Percentiles rank a stretch among this genome's conserved stretches.
phyloP scores from a whole-genome alignment of 2,888 invertebrate species.

The Loripinus fragilis region DNA sequence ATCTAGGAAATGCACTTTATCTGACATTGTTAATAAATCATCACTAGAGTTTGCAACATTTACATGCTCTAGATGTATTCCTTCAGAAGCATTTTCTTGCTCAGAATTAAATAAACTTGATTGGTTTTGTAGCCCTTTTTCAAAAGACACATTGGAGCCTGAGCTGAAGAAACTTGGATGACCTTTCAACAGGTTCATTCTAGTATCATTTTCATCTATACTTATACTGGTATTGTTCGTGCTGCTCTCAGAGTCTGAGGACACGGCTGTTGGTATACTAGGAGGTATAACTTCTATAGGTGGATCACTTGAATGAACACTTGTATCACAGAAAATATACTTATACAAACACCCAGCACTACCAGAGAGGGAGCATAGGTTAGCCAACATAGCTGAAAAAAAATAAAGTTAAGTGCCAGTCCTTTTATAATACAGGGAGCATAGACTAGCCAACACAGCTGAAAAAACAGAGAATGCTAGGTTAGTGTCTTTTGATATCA shows the following conservation, averaged over 20 bases:
- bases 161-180: neutral
- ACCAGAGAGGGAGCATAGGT: constrained; percentile 6
- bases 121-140: too few species aligned
- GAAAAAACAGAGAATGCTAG: too few species aligned
- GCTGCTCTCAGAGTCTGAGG: too few species aligned
- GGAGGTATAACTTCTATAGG: constrained; percentile 14
- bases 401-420: neutral
- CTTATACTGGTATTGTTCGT: too few species aligned
- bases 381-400: constrained; percentile 33
- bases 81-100: too few species aligned
- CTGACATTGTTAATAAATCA: neutral
- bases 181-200: neutral
- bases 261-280: neutral
- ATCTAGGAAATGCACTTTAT: neutral
- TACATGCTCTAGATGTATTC: too few species aligned
- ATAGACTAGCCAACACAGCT: too few species aligned
- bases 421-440: too few species aligned
- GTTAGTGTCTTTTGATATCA: too few species aligned
- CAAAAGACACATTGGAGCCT: too few species aligned
- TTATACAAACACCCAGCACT: constrained; percentile 23
- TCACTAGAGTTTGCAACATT: neutral
- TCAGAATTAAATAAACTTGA: too few species aligned
- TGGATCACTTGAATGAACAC: neutral
- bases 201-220: too few species aligned
- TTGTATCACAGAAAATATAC: constrained; percentile 30